phyloP scores from a whole-genome alignment of 1,140 invertebrate genomes.

The Acyrthosiphon pisum region DNA sequence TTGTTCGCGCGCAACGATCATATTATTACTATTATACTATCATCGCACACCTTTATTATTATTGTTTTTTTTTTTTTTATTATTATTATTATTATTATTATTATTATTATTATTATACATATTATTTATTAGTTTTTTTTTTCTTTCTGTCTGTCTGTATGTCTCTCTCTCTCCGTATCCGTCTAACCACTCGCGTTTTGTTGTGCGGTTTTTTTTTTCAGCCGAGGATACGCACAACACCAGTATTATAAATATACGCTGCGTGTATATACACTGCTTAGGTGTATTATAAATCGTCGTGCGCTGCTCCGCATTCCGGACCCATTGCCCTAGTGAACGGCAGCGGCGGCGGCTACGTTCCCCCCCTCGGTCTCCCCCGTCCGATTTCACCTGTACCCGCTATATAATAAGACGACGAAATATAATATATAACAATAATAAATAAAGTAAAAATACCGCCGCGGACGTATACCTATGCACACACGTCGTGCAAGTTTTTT shows the following conservation, averaged over 20 bases:
- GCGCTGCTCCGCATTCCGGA: conserved; percentile 54
- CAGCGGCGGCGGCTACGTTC: background rate
- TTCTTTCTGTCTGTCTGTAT: background rate
- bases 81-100: background rate
- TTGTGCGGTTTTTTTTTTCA: conserved; percentile 32
- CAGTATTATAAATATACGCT: background rate
- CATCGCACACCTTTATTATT: conserved; percentile 42
- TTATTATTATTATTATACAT: background rate
- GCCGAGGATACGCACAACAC: background rate
- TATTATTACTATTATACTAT: conserved; percentile 25
- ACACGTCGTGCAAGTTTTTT: background rate
- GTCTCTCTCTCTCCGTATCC: background rate
- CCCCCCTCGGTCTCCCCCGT: background rate
- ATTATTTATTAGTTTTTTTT: background rate
- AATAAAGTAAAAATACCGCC: background rate
- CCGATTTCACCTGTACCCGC: conserved; percentile 8
- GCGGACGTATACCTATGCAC: background rate
- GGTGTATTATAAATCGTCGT: conserved; percentile 18
- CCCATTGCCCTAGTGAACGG: conserved; percentile 56
- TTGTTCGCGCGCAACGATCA: conserved; percentile 1
- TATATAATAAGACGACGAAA: background rate
- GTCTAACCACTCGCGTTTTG: background rate
- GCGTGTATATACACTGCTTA: background rate
- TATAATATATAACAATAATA: conserved; percentile 27
- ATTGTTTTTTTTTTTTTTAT: background rate